phyloP scores from a whole-genome alignment of 1,140 invertebrate genomes.

The Brachionus asplanchnoidis region DNA sequence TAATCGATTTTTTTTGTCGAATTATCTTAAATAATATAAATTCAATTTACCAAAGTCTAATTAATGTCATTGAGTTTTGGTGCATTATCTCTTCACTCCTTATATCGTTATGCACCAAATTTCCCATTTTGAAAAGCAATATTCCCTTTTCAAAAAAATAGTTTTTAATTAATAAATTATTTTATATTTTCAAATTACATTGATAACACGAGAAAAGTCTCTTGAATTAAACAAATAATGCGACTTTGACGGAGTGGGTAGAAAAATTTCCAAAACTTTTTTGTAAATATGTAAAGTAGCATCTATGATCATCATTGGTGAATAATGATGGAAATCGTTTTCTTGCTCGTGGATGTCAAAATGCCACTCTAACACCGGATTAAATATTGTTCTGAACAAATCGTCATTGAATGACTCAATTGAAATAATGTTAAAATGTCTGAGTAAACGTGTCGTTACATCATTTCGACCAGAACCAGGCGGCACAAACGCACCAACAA shows the following conservation, averaged over 20 bases:
- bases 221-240: constrained; percentile 91
- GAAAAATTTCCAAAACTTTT: constrained; percentile 55
- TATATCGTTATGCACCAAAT: background rate
- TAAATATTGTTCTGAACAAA: constrained; percentile 15
- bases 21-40: background rate
- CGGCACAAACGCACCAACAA: constrained; percentile 55
- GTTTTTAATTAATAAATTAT: background rate
- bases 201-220: constrained; percentile 64
- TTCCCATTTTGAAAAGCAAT: background rate
- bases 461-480: constrained; percentile 55
- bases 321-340: background rate
- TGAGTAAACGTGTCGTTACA: constrained; percentile 53
- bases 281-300: constrained; percentile 30
- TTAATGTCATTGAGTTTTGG: constrained; percentile 12
- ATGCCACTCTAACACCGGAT: constrained; percentile 21
- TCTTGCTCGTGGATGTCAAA: constrained; percentile 1
- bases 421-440: constrained; percentile 46
- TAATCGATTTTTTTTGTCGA: background rate
- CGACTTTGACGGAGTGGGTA: constrained; percentile 84
- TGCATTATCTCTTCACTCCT: constrained; percentile 7
- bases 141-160: constrained; percentile 4
- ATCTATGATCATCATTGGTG: constrained; percentile 32
- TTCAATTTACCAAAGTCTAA: constrained; percentile 3
- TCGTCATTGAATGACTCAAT: constrained; percentile 35
- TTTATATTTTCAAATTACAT: background rate